Evolutionary conservation across 2,888 invertebrate genomes (phyloP), one percentile per base, ranked within the genome.

Genomic region (Mesochorus sp.): DNA sequence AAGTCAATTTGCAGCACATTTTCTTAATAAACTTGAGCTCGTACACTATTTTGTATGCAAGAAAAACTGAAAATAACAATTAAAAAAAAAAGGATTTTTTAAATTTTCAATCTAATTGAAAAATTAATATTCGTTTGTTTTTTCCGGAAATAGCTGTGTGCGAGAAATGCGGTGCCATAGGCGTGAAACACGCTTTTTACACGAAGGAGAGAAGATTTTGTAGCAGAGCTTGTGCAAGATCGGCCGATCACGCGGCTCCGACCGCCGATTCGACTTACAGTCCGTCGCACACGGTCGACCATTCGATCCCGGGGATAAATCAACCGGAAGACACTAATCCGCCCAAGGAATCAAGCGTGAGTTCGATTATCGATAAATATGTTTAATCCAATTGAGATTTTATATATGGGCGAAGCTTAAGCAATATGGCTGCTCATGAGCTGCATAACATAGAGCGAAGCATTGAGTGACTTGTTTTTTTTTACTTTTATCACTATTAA

Each of bases 151-250:
- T 88, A 96, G 96, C 96, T 85, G 95, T 96, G 51, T 97, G 96
- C 91, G 95, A 96, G 90, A 95, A 95, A 90, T 97, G 97, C 91
- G 96, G 96, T 55, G 95, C 95, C 14, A 95, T 96, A 81, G 97
- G 96, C 57, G 96, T 96, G 26, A 96, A 96, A 87, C 96, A 96
- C 89, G 96, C 96, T 10, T 97, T 97, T 91, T 96, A 96, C 88
- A 96, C 96, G 10, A 95, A 95, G 90, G 95, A 96, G 81, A 93
- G 96, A 76, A 93, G 95, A 80, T 96, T 95, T 91, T 97, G 96
- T 90, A 96, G 96, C 88, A 93, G 96, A 92, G 94, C 95, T 17
- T 96, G 96, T 91, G 96, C 96, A 5, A 92, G 95, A 51, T 91
- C 91, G 14, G 90, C 89, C 1, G 91, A 91, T 67, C 88, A 88